Percentiles rank a stretch among this genome's conserved stretches.
phyloP scores from a whole-genome alignment of 2,797 vertebrate species.

The Adelosebastes latens region DNA sequence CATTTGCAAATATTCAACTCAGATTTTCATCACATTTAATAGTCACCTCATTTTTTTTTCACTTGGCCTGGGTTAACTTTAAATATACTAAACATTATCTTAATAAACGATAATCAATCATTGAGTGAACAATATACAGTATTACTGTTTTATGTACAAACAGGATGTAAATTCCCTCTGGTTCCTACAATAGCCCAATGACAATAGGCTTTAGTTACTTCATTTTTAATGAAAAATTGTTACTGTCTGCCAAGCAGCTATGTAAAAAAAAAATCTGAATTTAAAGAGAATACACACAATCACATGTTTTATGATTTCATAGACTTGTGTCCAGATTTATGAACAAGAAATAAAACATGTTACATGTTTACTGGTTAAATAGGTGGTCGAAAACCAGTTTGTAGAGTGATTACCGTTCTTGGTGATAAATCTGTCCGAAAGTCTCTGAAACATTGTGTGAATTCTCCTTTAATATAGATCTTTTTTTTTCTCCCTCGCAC shows the following conservation, averaged over 20 bases:
- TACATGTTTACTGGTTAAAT: neutral
- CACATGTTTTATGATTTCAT: neutral
- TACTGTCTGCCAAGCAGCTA: slow-evolving; percentile 5
- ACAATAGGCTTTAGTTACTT: too few relatives aligned
- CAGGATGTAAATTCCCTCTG: neutral
- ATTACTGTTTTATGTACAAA: neutral
- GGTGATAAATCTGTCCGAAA: slow-evolving; percentile 2
- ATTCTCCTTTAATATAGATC: slow-evolving; percentile 23
- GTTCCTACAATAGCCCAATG: neutral
- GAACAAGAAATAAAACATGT: slow-evolving; percentile 6
- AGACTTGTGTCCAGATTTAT: neutral
- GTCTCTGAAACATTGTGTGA: neutral
- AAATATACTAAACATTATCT: neutral
- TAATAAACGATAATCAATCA: neutral
- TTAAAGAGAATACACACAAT: slow-evolving; percentile 7
- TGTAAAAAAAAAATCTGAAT: neutral
- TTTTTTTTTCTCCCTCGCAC: neutral
- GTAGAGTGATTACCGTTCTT: neutral
- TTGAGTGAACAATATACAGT: neutral
- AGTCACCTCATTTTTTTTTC: slow-evolving; percentile 6
- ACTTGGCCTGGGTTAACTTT: slow-evolving; percentile 9
- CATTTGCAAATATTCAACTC: slow-evolving; percentile 33
- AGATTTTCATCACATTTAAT: slow-evolving; percentile 6
- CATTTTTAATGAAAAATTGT: slow-evolving; percentile 6
- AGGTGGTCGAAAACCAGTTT: neutral